Evolutionary conservation across 2,888 invertebrate species (phyloP).

Genomic region (Tipula unca): DNA sequence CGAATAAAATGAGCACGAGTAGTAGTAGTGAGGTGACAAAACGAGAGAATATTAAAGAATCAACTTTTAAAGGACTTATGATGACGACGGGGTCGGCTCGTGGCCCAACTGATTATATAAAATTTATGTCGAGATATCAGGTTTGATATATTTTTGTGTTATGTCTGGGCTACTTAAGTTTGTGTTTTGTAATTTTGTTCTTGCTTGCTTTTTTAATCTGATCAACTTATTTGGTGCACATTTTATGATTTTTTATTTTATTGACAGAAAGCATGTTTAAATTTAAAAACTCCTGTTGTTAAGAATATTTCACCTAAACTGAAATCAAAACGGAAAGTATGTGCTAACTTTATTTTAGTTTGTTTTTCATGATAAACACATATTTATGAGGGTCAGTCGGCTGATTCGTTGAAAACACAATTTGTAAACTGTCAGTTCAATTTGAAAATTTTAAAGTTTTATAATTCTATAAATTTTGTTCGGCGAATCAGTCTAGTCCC

Average conservation of each 20-base stretch:
- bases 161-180: neutral
- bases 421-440: neutral
- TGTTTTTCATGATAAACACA: too few species aligned
- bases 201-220: neutral
- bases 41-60: constrained; percentile 19
- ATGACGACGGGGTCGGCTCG: constrained; percentile 37
- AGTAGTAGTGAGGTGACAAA: neutral
- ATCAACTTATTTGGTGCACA: neutral
- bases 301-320: constrained; percentile 25
- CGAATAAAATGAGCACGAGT: neutral
- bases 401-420: neutral
- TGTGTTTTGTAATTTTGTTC: neutral
- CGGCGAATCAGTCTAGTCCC: neutral
- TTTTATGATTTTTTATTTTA: constrained; percentile 24
- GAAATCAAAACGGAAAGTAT: neutral
- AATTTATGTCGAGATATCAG: constrained; percentile 40
- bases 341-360: constrained; percentile 3
- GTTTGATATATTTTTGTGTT: constrained; percentile 27
- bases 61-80: constrained; percentile 34
- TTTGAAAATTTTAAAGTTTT: too few species aligned
- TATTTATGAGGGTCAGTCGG: neutral
- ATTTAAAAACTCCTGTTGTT: constrained; percentile 35
- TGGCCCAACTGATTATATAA: constrained; percentile 36
- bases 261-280: constrained; percentile 35
- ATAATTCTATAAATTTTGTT: neutral